Base-by-base conservation (phyloP, 2,113 vertebrate genomes). In the Cervus canadensis region DNA sequence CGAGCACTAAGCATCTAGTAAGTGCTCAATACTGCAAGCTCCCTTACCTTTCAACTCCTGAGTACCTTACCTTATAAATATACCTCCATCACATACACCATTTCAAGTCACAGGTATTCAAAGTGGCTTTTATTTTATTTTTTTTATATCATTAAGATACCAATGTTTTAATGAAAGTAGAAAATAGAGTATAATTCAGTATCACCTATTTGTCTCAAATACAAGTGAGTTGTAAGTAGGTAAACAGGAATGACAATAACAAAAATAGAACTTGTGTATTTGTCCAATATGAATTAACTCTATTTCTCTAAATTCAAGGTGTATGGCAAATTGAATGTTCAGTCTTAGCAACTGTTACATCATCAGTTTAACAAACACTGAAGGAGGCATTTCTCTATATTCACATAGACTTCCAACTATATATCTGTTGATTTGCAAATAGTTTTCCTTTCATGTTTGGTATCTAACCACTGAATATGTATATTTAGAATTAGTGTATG, bases 161-260 rank as follows among this genome's bases (percentile, higher is more conserved):
- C 93, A 94, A 78, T 95, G 26, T 97, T 97, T 97, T 90, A 84
- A 95, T 95, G 62, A 92, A 96, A 97, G 88, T 96, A 98, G 90
- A 97, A 98, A 98, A 97, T n/a, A 91, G 50, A 95, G 67, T 97
- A 93, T 93, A 97, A 97, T 94, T 97, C 90, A 92, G 48, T 40
- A 59, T 83, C 40, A 85, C 84, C 57, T 97, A 89, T 91, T 96
- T 97, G 57, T 93, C 86, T 97, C 36, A 85, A 95, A 96, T 89
- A 89, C 78, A 97, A 95, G 45, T 81, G 52, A 95, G 26, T 89
- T 96, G 67, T 94, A 92, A 93, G 19, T 64, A 96, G 87, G 87
- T 82, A 94, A 97, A 91, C 26, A 94, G 86, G 60, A 96, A 97
- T 87, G 28, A 79, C 67, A 95, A 7, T 84, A 96, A 95, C 59